Conservation (phyloP, 2,113 vertebrate species). For the Corythornis vintsioides region DNA sequence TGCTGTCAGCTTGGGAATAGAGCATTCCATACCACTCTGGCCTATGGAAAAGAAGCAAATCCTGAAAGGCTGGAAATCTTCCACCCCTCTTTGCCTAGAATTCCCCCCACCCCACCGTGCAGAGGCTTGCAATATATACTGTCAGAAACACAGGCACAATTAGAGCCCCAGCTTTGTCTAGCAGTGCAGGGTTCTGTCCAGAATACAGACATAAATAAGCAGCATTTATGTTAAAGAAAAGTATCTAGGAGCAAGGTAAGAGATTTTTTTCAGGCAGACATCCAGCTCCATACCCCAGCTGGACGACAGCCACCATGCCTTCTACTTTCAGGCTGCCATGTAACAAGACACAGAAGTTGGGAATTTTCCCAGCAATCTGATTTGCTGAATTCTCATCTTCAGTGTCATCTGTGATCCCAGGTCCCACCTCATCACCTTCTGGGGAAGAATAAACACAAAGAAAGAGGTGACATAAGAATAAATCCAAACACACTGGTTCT, state of each 20-base stretch:
- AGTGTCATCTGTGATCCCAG: slow-evolving; percentile 88
- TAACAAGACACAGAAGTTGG: slow-evolving; percentile 96
- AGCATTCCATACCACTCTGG: slow-evolving; percentile 97
- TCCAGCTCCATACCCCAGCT: slow-evolving; percentile 86
- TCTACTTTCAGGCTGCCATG: slow-evolving; percentile 98
- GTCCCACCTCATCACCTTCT: slow-evolving; percentile 96
- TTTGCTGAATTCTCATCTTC: slow-evolving; percentile 96
- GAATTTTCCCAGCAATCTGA: slow-evolving; percentile 96
- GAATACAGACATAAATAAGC: background rate
- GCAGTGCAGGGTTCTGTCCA: background rate
- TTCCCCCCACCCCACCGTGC: background rate
- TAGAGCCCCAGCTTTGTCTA: background rate
- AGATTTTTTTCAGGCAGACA: slow-evolving; percentile 10
- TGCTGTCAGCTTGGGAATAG: slow-evolving; percentile 98
- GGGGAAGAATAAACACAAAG: slow-evolving; percentile 5
- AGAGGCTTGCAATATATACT: background rate
- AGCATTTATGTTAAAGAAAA: slow-evolving; percentile 26
- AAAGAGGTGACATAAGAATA: background rate
- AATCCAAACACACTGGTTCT: background rate
- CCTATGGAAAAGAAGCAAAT: slow-evolving; percentile 70
- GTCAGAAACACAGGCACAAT: background rate
- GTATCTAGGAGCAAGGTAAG: background rate
- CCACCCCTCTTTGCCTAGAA: background rate
- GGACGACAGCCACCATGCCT: slow-evolving; percentile 98
- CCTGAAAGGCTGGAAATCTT: background rate